phyloP scores from a whole-genome alignment of 2,888 invertebrate species.

The Drosophila percnosoma region DNA sequence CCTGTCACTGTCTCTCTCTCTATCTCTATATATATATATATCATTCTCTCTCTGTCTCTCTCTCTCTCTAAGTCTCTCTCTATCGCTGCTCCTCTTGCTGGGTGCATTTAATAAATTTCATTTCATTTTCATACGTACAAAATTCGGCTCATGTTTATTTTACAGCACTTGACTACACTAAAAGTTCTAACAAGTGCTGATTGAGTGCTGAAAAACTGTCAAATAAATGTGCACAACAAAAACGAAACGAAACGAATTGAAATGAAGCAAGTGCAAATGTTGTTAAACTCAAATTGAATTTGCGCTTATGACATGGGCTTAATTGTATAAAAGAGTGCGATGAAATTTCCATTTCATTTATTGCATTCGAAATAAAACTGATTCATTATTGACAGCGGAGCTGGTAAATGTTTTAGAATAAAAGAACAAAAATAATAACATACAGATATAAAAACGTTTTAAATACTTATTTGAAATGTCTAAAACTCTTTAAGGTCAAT shows the following conservation, averaged over 20 bases:
- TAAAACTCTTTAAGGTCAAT: not conserved
- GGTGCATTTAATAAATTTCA: slow-evolving; percentile 76
- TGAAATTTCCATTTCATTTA: slow-evolving; percentile 55
- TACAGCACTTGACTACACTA: slow-evolving; percentile 67
- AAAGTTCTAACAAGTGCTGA: slow-evolving; percentile 78
- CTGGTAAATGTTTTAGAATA: slow-evolving; percentile 16
- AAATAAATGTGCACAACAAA: slow-evolving; percentile 57
- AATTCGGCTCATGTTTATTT: slow-evolving; percentile 73
- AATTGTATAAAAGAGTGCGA: slow-evolving; percentile 34
- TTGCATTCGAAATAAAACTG: slow-evolving; percentile 36
- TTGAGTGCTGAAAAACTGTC: slow-evolving; percentile 76
- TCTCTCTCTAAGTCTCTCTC: not conserved
- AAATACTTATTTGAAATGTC: not conserved
- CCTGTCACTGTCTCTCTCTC: slow-evolving; percentile 35
- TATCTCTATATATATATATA: not conserved
- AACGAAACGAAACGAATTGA: slow-evolving; percentile 6
- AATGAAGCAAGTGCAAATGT: slow-evolving; percentile 33
- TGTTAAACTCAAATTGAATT: slow-evolving; percentile 71
- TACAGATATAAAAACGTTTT: not conserved
- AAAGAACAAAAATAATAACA: not conserved
- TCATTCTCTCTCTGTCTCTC: too few species aligned
- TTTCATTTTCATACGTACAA: slow-evolving; percentile 58
- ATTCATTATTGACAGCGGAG: slow-evolving; percentile 31
- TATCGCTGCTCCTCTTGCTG: not conserved
- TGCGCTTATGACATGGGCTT: slow-evolving; percentile 62